Evolutionary conservation across 2,113 vertebrate genomes (phyloP).

Genomic region (Anolis carolinensis): DNA sequence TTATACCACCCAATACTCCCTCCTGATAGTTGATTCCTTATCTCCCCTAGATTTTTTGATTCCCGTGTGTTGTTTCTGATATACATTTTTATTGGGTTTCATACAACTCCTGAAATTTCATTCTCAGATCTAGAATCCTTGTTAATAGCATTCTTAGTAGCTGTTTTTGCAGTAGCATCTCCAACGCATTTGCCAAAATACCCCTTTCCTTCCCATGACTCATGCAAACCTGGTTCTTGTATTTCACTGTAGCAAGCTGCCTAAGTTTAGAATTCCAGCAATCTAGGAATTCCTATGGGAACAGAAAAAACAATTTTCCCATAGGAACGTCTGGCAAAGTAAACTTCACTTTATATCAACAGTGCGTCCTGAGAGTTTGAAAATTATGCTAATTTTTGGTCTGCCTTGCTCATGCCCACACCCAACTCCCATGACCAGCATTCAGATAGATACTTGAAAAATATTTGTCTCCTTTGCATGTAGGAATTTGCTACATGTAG

Average conservation of each 20-base stretch:
- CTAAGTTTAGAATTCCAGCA: constrained; percentile 45
- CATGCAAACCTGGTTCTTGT: constrained; percentile 12
- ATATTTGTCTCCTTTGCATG: neutral
- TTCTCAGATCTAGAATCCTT: neutral
- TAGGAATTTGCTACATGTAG: neutral
- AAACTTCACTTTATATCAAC: constrained; percentile 8
- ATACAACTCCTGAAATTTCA: neutral
- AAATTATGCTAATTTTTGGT: neutral
- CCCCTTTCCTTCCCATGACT: neutral
- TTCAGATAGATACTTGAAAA: neutral
- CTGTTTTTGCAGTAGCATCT: neutral
- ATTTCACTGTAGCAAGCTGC: constrained; percentile 16
- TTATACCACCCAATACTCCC: too few species aligned
- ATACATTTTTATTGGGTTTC: neutral
- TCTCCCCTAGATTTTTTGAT: too few species aligned
- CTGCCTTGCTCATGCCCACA: neutral
- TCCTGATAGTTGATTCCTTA: too few species aligned
- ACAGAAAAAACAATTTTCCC: constrained; percentile 45
- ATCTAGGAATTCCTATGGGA: constrained; percentile 21
- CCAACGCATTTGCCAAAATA: neutral
- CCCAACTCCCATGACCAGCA: neutral
- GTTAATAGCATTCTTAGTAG: neutral
- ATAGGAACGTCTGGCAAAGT: constrained; percentile 35
- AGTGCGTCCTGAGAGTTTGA: neutral
- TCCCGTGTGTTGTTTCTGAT: neutral